Base-by-base conservation (phyloP, 1,140 invertebrate species). In the Odontomachus brunneus region DNA sequence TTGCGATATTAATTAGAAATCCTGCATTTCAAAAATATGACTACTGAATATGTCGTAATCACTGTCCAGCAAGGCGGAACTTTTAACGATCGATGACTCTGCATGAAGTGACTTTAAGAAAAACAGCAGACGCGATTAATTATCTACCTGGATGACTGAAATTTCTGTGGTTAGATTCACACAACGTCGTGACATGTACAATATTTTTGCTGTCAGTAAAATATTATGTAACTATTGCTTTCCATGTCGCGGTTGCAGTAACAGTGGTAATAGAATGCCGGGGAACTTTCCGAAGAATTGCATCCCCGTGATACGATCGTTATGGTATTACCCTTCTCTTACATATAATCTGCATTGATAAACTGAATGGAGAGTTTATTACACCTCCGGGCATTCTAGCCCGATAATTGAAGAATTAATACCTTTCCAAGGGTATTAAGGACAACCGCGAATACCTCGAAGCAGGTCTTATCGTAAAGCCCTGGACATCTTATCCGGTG, bases 401-500 rank as follows among this genome's bases (percentile, higher is more conserved):
- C 69, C 62, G 63, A 84, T 84, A 84, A 84, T 84, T 84, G 80
- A 73, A 55, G 83, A 82, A 82, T 82, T 84, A 84, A 84, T 84
- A 84, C 67, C 83, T 67, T 80, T 62, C 51, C 29, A 29, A 69
- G 67, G 78, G 67, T 73, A 84, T 84, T 82, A 73, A 73, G 82
- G 44, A 60, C 57, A 55, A 71, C 67, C 76, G 57, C 65, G 65
- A 71, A 62, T 80, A 71, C 59, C 69, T 75, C 48, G 71, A 69
- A 84, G 55, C 65, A 63, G 71, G 84, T 83, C 80, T 83, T 87
- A 85, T 78, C 72, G 78, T 33, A 76, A 84, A 75, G 67, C 83
- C 63, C 38, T 82, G 76, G 78, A 87, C 78, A 87, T 53, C 65
- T 80, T 83, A 84, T 87, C 80, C 86, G 59, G 74, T 82, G 80